Percentiles rank a stretch among this genome's conserved stretches.
phyloP scores from a whole-genome alignment of 2,888 invertebrate genomes.

The Copidosoma aretas region DNA sequence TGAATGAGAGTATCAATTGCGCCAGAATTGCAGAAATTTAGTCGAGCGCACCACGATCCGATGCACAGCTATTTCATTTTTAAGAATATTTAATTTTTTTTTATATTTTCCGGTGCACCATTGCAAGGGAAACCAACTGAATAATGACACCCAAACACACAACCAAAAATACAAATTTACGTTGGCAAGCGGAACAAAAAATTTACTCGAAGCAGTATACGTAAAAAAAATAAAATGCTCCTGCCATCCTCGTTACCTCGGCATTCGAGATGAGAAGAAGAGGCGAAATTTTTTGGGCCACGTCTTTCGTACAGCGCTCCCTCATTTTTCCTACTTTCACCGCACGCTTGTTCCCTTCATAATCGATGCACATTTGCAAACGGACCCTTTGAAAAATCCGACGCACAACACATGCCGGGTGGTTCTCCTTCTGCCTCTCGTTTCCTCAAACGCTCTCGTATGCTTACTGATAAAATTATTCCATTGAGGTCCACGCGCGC shows the following conservation, averaged over 20 bases:
- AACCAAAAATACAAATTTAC: neutral
- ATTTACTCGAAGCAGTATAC: neutral
- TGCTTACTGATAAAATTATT: slow-evolving; percentile 37
- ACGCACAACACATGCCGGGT: slow-evolving; percentile 13
- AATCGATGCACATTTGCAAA: slow-evolving; percentile 33
- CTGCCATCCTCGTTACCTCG: too few species aligned
- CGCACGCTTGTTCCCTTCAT: slow-evolving; percentile 3
- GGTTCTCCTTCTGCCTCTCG: too few species aligned
- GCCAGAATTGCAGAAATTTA: too few species aligned
- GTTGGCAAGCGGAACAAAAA: neutral
- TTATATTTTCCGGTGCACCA: neutral
- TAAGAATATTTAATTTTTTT: neutral
- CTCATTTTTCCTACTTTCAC: neutral
- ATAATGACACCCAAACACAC: neutral
- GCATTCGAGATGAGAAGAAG: too few species aligned
- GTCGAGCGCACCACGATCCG: neutral
- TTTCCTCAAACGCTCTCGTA: slow-evolving; percentile 18
- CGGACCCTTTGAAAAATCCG: slow-evolving; percentile 15
- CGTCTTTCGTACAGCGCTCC: neutral
- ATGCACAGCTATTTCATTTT: neutral
- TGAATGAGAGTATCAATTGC: too few species aligned
- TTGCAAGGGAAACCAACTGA: neutral
- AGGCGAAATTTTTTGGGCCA: slow-evolving; percentile 12
- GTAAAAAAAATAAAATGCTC: neutral
- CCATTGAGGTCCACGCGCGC: slow-evolving; percentile 27